phyloP scores from a whole-genome alignment of 2,888 invertebrate species.

The Hyppa rectilinea region DNA sequence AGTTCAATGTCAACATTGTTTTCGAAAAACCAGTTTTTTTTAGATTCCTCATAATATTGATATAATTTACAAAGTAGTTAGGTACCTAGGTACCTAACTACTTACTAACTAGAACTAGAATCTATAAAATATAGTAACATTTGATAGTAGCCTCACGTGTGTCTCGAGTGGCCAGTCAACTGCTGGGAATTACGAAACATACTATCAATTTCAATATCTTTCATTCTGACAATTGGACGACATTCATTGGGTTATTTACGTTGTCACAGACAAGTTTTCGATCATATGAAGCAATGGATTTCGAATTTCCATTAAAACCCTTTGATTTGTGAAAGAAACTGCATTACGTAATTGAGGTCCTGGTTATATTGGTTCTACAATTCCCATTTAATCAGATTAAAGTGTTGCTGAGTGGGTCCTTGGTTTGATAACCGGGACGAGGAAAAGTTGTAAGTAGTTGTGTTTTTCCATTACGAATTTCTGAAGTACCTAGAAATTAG shows the following conservation, averaged over 20 bases:
- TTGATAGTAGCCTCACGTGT: too few relatives aligned
- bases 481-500: too few relatives aligned
- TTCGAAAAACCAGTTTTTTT: too few relatives aligned
- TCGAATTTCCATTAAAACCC: background rate
- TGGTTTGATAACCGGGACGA: background rate
- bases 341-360: background rate
- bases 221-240: background rate
- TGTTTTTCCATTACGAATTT: too few relatives aligned
- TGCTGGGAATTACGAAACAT: background rate
- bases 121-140: too few relatives aligned
- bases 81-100: too few relatives aligned
- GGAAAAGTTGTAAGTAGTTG: too few relatives aligned
- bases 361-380: background rate
- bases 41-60: too few relatives aligned
- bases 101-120: too few relatives aligned
- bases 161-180: too few relatives aligned
- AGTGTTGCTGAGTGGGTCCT: background rate
- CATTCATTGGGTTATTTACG: background rate
- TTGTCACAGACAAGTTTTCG: background rate
- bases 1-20: background rate
- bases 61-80: too few relatives aligned
- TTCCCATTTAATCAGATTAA: background rate
- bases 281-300: background rate
- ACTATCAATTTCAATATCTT: background rate
- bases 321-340: background rate